Percentiles rank a stretch among this genome's conserved stretches.
Evolutionary conservation across 2,888 invertebrate species (phyloP).

Genomic region (Microplitis deprimator): DNA sequence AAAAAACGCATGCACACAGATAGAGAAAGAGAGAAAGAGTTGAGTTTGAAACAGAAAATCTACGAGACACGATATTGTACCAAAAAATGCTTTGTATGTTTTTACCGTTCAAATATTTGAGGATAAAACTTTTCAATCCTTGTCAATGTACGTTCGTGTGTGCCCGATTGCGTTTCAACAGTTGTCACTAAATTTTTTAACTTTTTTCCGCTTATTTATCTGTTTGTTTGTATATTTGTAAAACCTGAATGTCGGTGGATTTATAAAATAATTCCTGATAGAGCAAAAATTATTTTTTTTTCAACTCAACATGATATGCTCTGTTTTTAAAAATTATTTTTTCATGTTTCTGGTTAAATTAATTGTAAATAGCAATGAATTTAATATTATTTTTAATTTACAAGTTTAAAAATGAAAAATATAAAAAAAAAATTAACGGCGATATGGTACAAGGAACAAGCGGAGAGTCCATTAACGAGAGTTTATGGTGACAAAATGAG

Average conservation of each 20-base stretch:
- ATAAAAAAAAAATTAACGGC: neutral
- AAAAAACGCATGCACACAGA: neutral
- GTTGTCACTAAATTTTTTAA: neutral
- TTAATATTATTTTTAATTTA: neutral
- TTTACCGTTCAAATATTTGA: slow-evolving; percentile 33
- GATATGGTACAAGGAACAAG: neutral
- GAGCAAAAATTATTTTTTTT: neutral
- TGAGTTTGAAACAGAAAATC: slow-evolving; percentile 23
- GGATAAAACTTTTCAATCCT: slow-evolving; percentile 25
- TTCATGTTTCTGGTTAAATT: no score
- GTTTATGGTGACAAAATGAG: slow-evolving; percentile 50
- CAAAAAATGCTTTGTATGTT: slow-evolving; percentile 39
- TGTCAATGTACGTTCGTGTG: slow-evolving; percentile 6
- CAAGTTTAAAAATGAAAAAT: neutral
- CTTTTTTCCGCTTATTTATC: neutral
- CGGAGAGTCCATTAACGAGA: slow-evolving; percentile 42
- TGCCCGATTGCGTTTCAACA: neutral
- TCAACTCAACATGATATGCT: no score
- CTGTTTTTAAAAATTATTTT: no score
- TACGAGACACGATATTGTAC: slow-evolving; percentile 16
- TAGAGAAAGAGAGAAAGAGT: neutral
- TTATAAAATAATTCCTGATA: neutral
- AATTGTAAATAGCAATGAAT: no score
- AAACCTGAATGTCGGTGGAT: neutral
- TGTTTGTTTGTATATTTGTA: slow-evolving; percentile 3